Percentiles rank a stretch among this genome's conserved stretches.
Evolutionary conservation across 1,140 invertebrate genomes (phyloP).

Genomic region (Brachionus rotundiformis): DNA sequence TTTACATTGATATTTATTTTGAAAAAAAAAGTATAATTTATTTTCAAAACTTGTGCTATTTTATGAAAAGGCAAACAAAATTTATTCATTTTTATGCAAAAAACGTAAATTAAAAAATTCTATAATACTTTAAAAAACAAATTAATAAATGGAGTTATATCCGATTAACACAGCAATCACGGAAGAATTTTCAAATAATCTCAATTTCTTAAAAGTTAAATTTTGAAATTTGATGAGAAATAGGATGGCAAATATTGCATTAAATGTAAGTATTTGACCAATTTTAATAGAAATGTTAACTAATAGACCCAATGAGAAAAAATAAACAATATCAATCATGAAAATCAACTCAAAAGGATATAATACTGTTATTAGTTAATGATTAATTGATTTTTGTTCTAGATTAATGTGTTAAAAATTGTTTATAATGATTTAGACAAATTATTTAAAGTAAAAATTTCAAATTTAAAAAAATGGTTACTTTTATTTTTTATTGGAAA

Average conservation of each 20-base stretch:
- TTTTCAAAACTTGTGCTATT: background rate
- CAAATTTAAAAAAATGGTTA: no score
- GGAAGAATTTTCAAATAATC: background rate
- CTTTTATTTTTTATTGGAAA: background rate
- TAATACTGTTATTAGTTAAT: background rate
- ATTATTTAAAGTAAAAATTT: no score
- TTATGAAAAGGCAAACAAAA: background rate
- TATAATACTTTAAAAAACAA: background rate
- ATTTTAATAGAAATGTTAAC: no score
- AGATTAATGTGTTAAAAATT: background rate
- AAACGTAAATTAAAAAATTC: background rate
- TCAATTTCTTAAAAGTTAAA: background rate
- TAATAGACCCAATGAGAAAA: background rate
- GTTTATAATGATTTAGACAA: background rate
- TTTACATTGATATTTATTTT: no score
- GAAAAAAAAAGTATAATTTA: no score
- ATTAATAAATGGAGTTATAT: background rate
- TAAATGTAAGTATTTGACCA: constrained; percentile 1
- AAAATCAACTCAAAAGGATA: background rate
- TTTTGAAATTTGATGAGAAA: background rate
- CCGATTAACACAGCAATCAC: background rate
- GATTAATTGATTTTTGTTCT: background rate
- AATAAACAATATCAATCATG: no score
- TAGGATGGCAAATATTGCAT: background rate
- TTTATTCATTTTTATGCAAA: background rate